Conservation (phyloP, 2,113 vertebrate species). For the rabbit (Oryctolagus cuniculus) region DNA sequence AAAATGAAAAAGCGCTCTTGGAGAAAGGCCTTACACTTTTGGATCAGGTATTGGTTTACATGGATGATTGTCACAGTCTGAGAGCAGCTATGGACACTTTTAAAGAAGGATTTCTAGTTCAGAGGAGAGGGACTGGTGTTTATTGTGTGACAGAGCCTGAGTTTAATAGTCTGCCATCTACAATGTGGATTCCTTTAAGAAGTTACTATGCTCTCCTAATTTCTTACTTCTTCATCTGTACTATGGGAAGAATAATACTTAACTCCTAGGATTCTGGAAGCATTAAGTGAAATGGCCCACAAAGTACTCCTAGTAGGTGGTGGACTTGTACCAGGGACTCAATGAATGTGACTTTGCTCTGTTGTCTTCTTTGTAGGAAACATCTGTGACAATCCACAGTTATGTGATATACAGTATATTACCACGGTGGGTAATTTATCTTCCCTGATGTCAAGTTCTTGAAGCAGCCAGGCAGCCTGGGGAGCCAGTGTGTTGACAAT, state of each 20-base stretch:
- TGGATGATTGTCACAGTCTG: neutral
- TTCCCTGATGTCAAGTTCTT: neutral
- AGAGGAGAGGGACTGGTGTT: neutral
- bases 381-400: neutral
- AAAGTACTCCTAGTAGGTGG: neutral
- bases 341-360: neutral
- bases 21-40: neutral
- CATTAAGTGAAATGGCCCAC: neutral
- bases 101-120: neutral
- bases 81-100: neutral
- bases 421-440: neutral
- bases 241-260: neutral
- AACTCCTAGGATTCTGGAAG: neutral
- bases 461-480: neutral
- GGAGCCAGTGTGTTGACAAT: neutral
- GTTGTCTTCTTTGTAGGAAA: neutral
- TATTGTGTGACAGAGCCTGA: neutral
- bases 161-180: neutral
- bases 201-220: neutral
- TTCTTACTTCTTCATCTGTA: neutral
- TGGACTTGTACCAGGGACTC: neutral
- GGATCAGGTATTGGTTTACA: neutral
- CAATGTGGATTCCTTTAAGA: neutral
- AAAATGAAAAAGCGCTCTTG: neutral
- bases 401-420: neutral